Evolutionary conservation across 2,888 invertebrate genomes (phyloP), one percentile per base, ranked within the genome.

Genomic region (Idaea dimidiata): DNA sequence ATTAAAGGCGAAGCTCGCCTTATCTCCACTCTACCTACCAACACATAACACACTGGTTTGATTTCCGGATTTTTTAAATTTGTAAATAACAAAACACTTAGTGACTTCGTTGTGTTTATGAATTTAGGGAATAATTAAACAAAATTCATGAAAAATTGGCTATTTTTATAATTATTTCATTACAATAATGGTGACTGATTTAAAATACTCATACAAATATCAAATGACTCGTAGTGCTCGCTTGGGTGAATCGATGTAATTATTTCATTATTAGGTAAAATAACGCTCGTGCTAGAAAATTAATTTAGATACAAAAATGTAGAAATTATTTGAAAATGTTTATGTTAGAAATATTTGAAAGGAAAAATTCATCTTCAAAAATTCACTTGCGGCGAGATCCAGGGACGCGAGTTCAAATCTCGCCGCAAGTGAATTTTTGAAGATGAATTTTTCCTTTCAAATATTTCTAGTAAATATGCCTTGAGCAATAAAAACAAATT

Each of bases 1-100:
- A 65, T 62, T 66, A 65, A 57, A 63, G 5, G 8, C 43, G 43
- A 43, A 43, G 43, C 43, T 43, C 43, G 8, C 8, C 14, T 1
- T 43, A 43, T 43, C 14, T 43, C 1, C 1, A 8, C 6, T 10
- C 43, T 43, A 43, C 10, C 5, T 43, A 43, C 43, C 14, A 33
- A 33, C 14, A 33, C 7, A 33, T 33, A 33, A 33, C 14, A 33
- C 14, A 43, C 43, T 43, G 43, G 43, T 43, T 43, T 10, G 2
- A 43, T 43, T 43, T 43, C 43, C 43, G 43, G 8, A 14, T 8
- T 43, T 8, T 14, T 43, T 43, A 10, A 43, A 3, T 43, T 43
- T 43, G 7, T 43, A 10, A 14, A 43, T 10, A 43, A 7, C 2
- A 43, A 43, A 0, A 2, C 14, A n/a, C n/a, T n/a, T n/a, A n/a